Evolutionary conservation across 2,113 vertebrate species (phyloP).

Genomic region (Tauraco erythrolophus): DNA sequence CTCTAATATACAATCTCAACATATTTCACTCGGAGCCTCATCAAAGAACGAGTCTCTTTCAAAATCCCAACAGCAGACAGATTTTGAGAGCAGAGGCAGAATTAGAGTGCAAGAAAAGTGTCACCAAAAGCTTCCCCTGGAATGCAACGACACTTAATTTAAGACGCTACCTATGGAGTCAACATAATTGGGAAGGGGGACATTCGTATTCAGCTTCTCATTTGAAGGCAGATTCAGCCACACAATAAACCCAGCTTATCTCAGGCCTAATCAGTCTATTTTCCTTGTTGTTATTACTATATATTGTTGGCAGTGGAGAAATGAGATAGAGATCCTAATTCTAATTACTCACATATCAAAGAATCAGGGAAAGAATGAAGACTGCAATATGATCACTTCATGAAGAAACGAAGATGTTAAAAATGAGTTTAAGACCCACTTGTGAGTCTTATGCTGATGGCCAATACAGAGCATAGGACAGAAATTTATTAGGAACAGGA

Average conservation of each 20-base stretch:
- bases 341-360: not conserved
- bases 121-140: not conserved
- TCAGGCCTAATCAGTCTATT: not conserved
- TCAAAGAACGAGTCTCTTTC: conserved; percentile 15
- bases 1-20: not conserved
- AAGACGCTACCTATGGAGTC: not conserved
- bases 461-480: not conserved
- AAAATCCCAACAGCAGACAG: not conserved
- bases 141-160: conserved; percentile 1
- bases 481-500: not conserved
- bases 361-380: not conserved
- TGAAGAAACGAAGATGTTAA: not conserved
- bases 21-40: not conserved
- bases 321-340: not conserved
- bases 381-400: not conserved
- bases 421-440: not conserved
- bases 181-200: not conserved
- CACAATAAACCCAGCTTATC: not conserved
- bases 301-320: not conserved
- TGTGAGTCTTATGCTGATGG: not conserved
- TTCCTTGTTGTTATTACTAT: not conserved
- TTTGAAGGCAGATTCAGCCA: not conserved
- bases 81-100: not conserved
- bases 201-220: not conserved
- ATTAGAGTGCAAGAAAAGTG: not conserved